Percentiles rank a stretch among this genome's conserved stretches.
Evolutionary conservation across 2,113 vertebrate species (phyloP).

Genomic region (Lycaon pictus): DNA sequence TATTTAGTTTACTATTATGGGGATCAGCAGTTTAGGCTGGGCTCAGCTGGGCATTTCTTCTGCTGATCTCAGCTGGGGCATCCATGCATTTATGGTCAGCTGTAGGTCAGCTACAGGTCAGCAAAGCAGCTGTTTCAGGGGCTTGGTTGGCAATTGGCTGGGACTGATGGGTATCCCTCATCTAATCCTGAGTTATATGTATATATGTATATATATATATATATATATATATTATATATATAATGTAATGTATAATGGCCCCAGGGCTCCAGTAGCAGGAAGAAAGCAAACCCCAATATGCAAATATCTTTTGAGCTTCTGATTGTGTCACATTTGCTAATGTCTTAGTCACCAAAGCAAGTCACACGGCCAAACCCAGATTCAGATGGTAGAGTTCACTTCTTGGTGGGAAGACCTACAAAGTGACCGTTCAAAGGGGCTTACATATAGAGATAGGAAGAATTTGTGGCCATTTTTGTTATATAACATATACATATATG

Average conservation of each 20-base stretch:
- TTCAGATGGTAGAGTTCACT: background rate
- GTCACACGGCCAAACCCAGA: background rate
- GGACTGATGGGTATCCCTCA: background rate
- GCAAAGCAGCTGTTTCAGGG: background rate
- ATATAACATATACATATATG: background rate
- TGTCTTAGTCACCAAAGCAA: slow-evolving; percentile 38
- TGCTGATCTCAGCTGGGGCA: slow-evolving; percentile 31
- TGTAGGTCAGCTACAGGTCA: slow-evolving; percentile 27
- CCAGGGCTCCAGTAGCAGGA: background rate
- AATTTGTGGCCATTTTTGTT: slow-evolving; percentile 28
- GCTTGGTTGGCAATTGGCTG: background rate
- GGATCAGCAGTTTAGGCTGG: background rate
- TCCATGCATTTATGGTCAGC: background rate
- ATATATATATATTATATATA: too few species aligned
- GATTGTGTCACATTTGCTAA: background rate
- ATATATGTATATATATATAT: too few species aligned
- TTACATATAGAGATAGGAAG: background rate
- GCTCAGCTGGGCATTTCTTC: slow-evolving; percentile 22
- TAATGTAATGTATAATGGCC: background rate
- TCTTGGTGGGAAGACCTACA: slow-evolving; percentile 38
- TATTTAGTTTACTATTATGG: slow-evolving; percentile 27
- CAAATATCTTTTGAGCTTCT: background rate
- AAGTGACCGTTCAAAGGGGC: background rate
- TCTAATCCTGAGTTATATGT: background rate
- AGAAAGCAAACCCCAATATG: background rate